Conservation (phyloP, 2,113 vertebrate species). For the Bagarius yarrelli region DNA sequence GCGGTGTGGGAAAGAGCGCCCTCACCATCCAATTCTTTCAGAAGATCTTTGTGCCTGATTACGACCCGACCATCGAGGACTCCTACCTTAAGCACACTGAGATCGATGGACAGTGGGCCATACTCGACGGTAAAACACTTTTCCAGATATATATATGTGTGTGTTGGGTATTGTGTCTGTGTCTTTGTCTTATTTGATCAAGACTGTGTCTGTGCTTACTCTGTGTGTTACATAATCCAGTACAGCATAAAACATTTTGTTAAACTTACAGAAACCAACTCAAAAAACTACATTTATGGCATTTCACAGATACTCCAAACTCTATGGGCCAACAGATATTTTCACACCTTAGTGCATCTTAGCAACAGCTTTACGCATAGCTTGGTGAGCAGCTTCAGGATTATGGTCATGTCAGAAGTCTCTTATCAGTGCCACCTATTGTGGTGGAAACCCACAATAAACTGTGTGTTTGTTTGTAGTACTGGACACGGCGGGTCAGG, state of each 20-base stretch:
- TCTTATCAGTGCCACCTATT: too few relatives aligned
- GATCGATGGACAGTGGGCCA: slow-evolving; percentile 97
- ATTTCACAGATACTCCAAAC: too few relatives aligned
- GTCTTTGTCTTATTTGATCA: slow-evolving; percentile 4
- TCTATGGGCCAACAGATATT: too few relatives aligned
- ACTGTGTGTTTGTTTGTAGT: slow-evolving; percentile 67
- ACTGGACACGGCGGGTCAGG: slow-evolving; percentile 94
- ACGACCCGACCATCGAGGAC: slow-evolving; percentile 98
- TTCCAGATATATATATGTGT: not conserved
- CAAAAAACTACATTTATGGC: too few relatives aligned
- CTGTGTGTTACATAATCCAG: too few relatives aligned
- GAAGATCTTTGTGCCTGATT: slow-evolving; percentile 99
- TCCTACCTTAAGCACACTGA: slow-evolving; percentile 98
- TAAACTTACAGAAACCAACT: too few relatives aligned
- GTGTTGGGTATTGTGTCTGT: slow-evolving; percentile 6
- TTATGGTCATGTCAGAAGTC: too few relatives aligned
- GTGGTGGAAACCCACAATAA: too few relatives aligned
- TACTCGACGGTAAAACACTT: slow-evolving; percentile 86
- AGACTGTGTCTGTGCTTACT: slow-evolving; percentile 6
- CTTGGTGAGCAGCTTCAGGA: too few relatives aligned
- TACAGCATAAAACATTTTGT: too few relatives aligned
- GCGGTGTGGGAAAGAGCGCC: slow-evolving; percentile 95
- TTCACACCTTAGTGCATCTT: too few relatives aligned
- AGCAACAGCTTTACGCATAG: too few relatives aligned
- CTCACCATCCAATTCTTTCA: slow-evolving; percentile 99